These are phyloP conservation scores for Griposia aprilina DNA, from an alignment of 2,888 invertebrate genomes.

Conservation along the genomic window DNA sequence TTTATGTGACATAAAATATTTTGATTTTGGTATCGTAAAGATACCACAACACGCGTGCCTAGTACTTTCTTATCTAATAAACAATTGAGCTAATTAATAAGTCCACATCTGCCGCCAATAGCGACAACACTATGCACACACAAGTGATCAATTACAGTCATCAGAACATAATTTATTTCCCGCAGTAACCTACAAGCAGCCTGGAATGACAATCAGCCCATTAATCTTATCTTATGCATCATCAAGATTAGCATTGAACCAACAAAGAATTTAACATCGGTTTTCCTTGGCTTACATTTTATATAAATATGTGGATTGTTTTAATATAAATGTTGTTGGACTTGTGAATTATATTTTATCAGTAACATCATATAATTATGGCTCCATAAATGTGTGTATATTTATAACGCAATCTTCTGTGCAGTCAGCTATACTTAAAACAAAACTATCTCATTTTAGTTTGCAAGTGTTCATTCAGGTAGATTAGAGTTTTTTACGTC, in stretches of 20 bases:
- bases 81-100: too few relatives aligned
- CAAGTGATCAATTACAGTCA: slow-evolving; percentile 47
- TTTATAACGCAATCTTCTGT: not conserved
- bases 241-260: slow-evolving; percentile 60
- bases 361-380: not conserved
- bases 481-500: too few relatives aligned
- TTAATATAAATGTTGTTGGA: slow-evolving; percentile 22
- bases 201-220: slow-evolving; percentile 55
- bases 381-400: not conserved
- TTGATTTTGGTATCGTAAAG: too few relatives aligned
- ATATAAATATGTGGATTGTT: slow-evolving; percentile 26
- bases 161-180: slow-evolving; percentile 50
- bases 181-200: slow-evolving; percentile 28
- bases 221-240: slow-evolving; percentile 60
- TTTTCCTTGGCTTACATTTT: slow-evolving; percentile 59
- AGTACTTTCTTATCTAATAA: not conserved
- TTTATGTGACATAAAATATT: too few relatives aligned
- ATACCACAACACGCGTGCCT: not conserved
- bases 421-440: too few relatives aligned
- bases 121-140: slow-evolving; percentile 17
- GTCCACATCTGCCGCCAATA: not conserved
- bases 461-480: too few relatives aligned
- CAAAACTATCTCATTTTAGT: too few relatives aligned
- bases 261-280: slow-evolving; percentile 36
- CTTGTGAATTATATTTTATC: slow-evolving; percentile 34